These are phyloP conservation scores for Lordiphosa collinella DNA, from an alignment of 1,140 invertebrate genomes.

Conservation along the genomic window DNA sequence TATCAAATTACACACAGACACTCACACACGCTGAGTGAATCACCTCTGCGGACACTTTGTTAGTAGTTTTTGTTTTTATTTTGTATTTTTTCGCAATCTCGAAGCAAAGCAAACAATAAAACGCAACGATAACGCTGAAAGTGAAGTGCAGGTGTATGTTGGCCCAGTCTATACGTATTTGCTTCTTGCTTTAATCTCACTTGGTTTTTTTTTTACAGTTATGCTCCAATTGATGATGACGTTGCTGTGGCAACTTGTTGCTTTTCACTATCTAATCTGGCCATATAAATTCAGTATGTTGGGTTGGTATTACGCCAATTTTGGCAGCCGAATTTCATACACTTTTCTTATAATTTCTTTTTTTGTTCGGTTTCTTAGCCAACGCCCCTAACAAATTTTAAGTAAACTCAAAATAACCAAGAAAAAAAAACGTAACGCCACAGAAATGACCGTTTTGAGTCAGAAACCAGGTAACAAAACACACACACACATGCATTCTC, in stretches of 20 bases:
- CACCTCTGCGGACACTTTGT: slow-evolving; percentile 9
- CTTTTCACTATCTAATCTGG: slow-evolving; percentile 39
- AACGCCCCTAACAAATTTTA: slow-evolving; percentile 58
- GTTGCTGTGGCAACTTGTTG: slow-evolving; percentile 59
- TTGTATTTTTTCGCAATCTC: slow-evolving; percentile 64
- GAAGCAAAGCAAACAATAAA: slow-evolving; percentile 63
- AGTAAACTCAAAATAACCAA: slow-evolving; percentile 23
- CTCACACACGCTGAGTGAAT: background rate
- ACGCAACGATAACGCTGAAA: slow-evolving; percentile 73
- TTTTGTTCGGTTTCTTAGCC: slow-evolving; percentile 45
- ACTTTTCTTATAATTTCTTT: background rate
- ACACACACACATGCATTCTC: slow-evolving; percentile 29
- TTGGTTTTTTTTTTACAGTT: slow-evolving; percentile 59
- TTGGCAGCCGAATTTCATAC: background rate
- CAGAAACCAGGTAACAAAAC: slow-evolving; percentile 40
- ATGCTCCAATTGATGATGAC: slow-evolving; percentile 68
- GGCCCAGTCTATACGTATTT: slow-evolving; percentile 31
- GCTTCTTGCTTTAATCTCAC: slow-evolving; percentile 48
- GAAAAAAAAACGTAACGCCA: slow-evolving; percentile 58
- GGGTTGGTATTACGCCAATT: background rate
- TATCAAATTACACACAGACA: slow-evolving; percentile 43
- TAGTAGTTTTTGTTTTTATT: slow-evolving; percentile 23
- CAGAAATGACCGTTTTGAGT: slow-evolving; percentile 72
- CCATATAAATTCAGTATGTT: slow-evolving; percentile 2
- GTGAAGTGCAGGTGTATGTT: slow-evolving; percentile 65